Base-by-base conservation (phyloP, 2,888 invertebrate species). In the Punctoribates punctum region DNA sequence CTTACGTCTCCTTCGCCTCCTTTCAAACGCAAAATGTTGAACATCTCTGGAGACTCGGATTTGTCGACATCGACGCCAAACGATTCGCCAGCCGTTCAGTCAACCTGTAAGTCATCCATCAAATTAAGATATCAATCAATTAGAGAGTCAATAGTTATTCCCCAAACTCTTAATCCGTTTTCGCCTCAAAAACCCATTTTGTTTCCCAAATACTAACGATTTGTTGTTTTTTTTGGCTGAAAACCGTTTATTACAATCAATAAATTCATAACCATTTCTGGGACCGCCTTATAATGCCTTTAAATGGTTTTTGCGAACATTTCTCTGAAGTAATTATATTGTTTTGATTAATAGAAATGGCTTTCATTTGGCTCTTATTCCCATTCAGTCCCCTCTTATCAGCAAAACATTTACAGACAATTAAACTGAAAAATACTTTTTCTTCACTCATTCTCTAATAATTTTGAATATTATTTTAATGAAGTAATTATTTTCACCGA, bases 21-120 rank as follows among this genome's bases (percentile, higher is more conserved):
- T 0, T 65, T 65, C 25, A 65, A 65, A 20, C 65, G 65, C n/a
- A 29, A 65, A 65, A 65, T 65, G 65, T 65, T 65, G 38, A 65
- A 34, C 65, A 65, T 65, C 38, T 29, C 65, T 20, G 34, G 65
- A 29, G 34, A 65, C 34, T 65, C 65, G 17, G 34, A 65, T 15
- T 17, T 65, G 65, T 38, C 65, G 38, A 57, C 57, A 23, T 65
- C 65, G 38, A 65, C 65, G 20, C 65, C 65, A 38, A 65, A 20
- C 20, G 65, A 65, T 38, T 65, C 65, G 6, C 17, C 20, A 65
- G 27, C 65, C 27, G n/a, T 65, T 29, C 65, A 65, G 65, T 65
- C 65, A 34, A 65, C 17, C 20, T 25, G 65, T 65, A 25, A 65
- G 65, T 29, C 29, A 29, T 65, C 23, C n/a, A 48, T 48, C 48